These are phyloP conservation scores for Dicrurus megarhynchus DNA, from an alignment of 2,113 vertebrate genomes.

Conservation along the genomic window DNA sequence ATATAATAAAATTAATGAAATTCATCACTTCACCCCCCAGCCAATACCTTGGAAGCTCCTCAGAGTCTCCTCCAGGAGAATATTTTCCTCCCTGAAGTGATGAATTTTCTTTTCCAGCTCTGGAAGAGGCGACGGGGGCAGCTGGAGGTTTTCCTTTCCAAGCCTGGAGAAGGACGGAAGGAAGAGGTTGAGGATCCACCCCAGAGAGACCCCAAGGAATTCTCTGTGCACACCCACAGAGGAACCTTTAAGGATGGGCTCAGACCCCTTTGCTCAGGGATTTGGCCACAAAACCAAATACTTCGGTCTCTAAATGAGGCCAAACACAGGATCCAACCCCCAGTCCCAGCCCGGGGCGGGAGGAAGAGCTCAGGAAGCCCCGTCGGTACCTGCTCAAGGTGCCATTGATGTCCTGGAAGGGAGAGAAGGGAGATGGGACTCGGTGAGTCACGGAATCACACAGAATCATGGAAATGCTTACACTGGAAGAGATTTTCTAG, in stretches of 20 bases:
- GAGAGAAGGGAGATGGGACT: background rate
- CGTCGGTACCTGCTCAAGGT: background rate
- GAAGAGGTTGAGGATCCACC: background rate
- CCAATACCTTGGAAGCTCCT: background rate
- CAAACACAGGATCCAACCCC: background rate
- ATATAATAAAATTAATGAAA: background rate
- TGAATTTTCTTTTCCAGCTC: background rate
- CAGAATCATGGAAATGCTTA: accelerated
- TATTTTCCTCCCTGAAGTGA: background rate
- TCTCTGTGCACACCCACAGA: accelerated
- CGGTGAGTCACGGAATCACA: accelerated
- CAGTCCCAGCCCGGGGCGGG: accelerated
- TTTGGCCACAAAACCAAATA: background rate
- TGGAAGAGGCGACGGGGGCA: background rate
- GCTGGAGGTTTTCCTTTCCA: background rate
- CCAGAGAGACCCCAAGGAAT: background rate
- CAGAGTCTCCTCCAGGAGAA: background rate
- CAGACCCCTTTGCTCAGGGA: background rate
- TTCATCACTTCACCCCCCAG: accelerated
- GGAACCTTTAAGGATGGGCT: background rate
- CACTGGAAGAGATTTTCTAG: background rate
- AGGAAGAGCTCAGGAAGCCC: background rate
- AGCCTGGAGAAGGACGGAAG: background rate
- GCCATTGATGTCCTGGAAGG: background rate
- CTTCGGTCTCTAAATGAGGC: background rate